Evolutionary conservation across 2,888 invertebrate species (phyloP), one percentile per base, ranked within the genome.

Genomic region (Cephalotes varians): DNA sequence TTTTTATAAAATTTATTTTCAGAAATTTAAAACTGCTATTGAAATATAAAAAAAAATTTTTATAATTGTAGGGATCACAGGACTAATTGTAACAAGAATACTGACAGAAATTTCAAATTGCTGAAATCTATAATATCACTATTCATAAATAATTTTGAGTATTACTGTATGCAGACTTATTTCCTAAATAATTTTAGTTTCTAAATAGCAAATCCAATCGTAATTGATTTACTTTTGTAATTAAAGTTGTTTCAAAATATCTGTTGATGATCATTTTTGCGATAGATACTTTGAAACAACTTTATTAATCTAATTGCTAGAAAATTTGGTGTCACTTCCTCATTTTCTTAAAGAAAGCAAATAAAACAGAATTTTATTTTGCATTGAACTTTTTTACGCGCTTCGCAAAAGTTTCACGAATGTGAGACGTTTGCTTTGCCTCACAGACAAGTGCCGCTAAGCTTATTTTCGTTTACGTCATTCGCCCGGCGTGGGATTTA

Each of bases 381-480:
- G 28, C 44, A 18, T 44, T 31, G 47, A 69, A 47, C 44, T 47
- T 79, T 49, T 79, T 79, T 51, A 54, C 28, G 31, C 7, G 25
- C 37, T 34, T 73, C 47, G 21, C 25, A 18, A n/a, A n/a, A 28
- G 21, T 47, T 65, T 31, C 40, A 28, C 6, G 65, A 62, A 64
- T 18, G 15, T 28, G 25, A 62, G 28, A 4, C 51, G 65, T 76
- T 65, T 54, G 15, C 37, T 64, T 40, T 56, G 44, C 44, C n/a
- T 34, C 21, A 31, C 34, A 44, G 71, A 74, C 64, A 64, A 69
- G 56, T 58, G 12, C 10, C 21, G 10, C 47, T 2, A 44, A 44
- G 77, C 44, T 69, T 56, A 34, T 79, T 79, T 69, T 79, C 77
- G 56, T 47, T 69, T 34, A 44, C 77, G 77, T 69, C 56, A 69